Evolutionary conservation across 2,113 vertebrate genomes (phyloP).

Genomic region (Thamnaconus septentrionalis): DNA sequence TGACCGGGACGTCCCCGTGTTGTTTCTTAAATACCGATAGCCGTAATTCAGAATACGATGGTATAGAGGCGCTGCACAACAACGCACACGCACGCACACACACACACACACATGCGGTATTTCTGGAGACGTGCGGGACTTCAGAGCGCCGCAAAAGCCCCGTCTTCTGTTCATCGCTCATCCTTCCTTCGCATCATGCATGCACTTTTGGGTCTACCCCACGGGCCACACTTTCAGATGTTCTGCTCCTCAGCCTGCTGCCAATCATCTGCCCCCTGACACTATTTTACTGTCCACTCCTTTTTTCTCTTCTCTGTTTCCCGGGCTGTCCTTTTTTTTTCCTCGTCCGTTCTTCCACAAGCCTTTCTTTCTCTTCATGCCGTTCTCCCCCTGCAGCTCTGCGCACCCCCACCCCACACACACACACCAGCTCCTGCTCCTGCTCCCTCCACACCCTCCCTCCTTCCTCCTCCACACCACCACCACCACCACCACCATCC

Average conservation of each 20-base stretch:
- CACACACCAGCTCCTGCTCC: no score
- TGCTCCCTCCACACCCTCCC: no score
- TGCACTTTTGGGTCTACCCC: conserved; percentile 10
- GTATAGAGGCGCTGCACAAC: not conserved
- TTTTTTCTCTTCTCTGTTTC: conserved; percentile 11
- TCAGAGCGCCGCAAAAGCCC: conserved; percentile 29
- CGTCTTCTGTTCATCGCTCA: conserved; percentile 19
- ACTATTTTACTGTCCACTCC: not conserved
- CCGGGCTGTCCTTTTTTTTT: conserved; percentile 10
- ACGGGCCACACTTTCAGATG: conserved; percentile 16
- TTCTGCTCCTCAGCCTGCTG: conserved; percentile 18
- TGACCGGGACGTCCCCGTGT: no score
- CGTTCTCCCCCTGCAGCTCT: no score
- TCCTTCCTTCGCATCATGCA: conserved; percentile 7
- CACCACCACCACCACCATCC: no score
- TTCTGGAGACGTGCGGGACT: conserved; percentile 7
- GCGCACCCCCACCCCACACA: no score
- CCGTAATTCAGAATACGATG: no score
- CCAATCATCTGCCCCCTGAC: conserved; percentile 13
- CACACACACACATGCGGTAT: not conserved
- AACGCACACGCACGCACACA: not conserved
- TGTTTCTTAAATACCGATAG: no score
- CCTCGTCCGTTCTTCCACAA: conserved; percentile 7
- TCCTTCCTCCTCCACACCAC: no score
- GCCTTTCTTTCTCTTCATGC: conserved; percentile 1